Evolutionary conservation across 2,113 vertebrate genomes (phyloP).

Genomic region (Atherinomorus stipes): DNA sequence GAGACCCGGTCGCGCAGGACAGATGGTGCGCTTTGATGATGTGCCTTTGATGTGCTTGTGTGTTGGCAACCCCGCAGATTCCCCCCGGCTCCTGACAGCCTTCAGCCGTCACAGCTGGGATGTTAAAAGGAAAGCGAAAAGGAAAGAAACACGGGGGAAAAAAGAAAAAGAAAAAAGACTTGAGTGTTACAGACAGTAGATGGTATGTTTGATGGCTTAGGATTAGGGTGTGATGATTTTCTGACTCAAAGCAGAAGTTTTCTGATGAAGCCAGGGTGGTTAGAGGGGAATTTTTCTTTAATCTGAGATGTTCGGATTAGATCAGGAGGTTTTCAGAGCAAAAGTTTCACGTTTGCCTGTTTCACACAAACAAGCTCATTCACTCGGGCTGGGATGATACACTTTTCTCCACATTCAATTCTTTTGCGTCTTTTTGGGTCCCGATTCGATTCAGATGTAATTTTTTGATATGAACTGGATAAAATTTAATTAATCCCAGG

Average conservation of each 20-base stretch:
- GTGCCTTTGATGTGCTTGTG: slow-evolving; percentile 64
- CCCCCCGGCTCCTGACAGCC: slow-evolving; percentile 44
- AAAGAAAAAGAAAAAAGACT: slow-evolving; percentile 7
- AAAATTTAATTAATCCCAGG: too few relatives aligned
- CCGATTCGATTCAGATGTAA: too few relatives aligned
- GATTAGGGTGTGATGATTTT: slow-evolving; percentile 53
- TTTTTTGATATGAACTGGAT: too few relatives aligned
- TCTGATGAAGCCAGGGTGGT: slow-evolving; percentile 15
- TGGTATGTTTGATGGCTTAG: slow-evolving; percentile 38
- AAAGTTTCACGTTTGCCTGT: background rate
- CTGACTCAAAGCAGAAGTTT: slow-evolving; percentile 31
- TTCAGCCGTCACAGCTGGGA: slow-evolving; percentile 40
- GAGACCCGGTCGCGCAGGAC: slow-evolving; percentile 36
- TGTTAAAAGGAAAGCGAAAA: slow-evolving; percentile 20
- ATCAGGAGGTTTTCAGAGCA: slow-evolving; percentile 20
- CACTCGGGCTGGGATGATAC: background rate
- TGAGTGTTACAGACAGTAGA: slow-evolving; percentile 23
- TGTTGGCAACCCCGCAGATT: slow-evolving; percentile 40
- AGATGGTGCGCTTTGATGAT: slow-evolving; percentile 67
- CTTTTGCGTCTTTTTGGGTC: too few relatives aligned
- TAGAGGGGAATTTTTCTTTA: slow-evolving; percentile 12
- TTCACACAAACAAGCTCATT: background rate
- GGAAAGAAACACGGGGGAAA: background rate
- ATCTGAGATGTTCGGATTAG: slow-evolving; percentile 13
- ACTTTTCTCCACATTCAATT: too few relatives aligned